Conservation (phyloP, 2,797 vertebrate genomes). For the Gorsachius magnificus region DNA sequence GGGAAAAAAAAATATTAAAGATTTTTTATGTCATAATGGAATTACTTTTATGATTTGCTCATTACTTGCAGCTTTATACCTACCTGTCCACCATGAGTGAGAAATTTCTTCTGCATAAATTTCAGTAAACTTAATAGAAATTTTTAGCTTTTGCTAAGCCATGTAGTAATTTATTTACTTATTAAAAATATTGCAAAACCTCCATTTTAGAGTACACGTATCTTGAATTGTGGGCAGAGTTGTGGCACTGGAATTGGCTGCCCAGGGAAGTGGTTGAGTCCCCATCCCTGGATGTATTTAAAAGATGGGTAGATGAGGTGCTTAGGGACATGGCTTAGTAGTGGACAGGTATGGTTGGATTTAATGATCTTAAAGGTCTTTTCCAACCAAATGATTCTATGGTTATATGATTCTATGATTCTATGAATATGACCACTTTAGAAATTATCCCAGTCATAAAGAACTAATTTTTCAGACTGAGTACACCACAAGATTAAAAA, state of each 20-base stretch:
- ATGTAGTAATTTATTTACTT: not conserved
- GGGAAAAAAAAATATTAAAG: not conserved
- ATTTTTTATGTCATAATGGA: not conserved
- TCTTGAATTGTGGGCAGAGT: not conserved
- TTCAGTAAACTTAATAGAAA: not conserved
- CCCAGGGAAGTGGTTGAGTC: too few species aligned
- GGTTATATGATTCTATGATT: too few species aligned
- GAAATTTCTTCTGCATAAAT: not conserved
- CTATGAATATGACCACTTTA: not conserved
- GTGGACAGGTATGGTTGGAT: too few species aligned
- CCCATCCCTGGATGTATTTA: too few species aligned
- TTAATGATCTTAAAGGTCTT: too few species aligned
- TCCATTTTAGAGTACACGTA: not conserved
- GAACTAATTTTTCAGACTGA: not conserved
- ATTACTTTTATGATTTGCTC: not conserved
- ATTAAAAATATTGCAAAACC: not conserved
- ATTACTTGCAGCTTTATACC: not conserved
- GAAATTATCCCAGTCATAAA: not conserved
- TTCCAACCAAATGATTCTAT: too few species aligned
- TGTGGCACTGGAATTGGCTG: too few species aligned
- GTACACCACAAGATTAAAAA: not conserved
- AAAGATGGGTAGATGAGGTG: too few species aligned
- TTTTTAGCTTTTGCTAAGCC: not conserved
- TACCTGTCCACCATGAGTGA: not conserved
- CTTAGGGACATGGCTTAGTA: too few species aligned